Percentiles rank a stretch among this genome's conserved stretches.
phyloP scores from a whole-genome alignment of 2,113 vertebrate species.

The Physeter macrocephalus region DNA sequence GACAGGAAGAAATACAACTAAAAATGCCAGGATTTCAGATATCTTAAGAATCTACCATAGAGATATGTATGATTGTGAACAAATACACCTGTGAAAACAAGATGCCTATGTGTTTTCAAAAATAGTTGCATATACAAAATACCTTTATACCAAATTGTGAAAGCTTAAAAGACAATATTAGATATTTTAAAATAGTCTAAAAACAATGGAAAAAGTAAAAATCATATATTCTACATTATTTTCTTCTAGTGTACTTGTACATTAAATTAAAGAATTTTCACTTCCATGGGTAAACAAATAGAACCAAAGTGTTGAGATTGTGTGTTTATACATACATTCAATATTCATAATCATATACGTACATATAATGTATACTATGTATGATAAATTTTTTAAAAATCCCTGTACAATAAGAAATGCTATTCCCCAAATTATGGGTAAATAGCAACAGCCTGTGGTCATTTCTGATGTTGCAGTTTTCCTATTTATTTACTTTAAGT shows the following conservation, averaged over 20 bases:
- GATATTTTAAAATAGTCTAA: not conserved
- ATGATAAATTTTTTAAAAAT: not conserved
- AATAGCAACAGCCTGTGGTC: slow-evolving; percentile 46
- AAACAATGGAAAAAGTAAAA: not conserved
- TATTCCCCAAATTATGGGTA: slow-evolving; percentile 17
- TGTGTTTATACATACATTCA: not conserved
- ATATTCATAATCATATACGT: not conserved
- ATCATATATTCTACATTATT: not conserved
- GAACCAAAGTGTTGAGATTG: not conserved
- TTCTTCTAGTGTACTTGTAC: not conserved
- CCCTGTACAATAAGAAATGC: not conserved
- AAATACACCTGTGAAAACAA: not conserved
- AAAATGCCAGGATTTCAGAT: slow-evolving; percentile 18
- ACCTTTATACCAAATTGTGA: not conserved
- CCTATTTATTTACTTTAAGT: not conserved
- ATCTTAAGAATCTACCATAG: slow-evolving; percentile 24
- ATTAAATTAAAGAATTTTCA: not conserved
- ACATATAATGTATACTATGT: not conserved
- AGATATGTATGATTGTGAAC: not conserved
- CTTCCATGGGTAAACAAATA: not conserved
- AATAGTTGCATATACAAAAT: not conserved
- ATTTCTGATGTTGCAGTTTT: slow-evolving; percentile 46
- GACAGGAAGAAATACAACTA: not conserved
- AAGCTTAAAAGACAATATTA: not conserved
- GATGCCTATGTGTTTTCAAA: not conserved